These are phyloP conservation scores for Philereme transversata DNA, from an alignment of 2,888 invertebrate species.

Conservation along the genomic window DNA sequence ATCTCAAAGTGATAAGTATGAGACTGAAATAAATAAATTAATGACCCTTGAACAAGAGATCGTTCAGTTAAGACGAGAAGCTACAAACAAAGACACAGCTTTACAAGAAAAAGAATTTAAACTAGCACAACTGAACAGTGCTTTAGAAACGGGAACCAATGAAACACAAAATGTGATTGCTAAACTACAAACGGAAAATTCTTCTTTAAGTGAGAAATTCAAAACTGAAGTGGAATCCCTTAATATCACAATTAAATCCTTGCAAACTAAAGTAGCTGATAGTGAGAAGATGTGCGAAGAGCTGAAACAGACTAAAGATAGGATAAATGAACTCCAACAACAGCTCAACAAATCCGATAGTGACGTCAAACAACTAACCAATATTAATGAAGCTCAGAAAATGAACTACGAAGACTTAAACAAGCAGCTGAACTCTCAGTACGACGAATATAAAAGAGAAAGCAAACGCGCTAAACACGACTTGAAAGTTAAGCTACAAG, in stretches of 20 bases:
- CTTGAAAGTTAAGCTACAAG: constrained; percentile 84
- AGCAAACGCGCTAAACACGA: constrained; percentile 80
- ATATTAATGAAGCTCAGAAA: constrained; percentile 78
- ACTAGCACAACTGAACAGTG: constrained; percentile 57
- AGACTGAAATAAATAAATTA: constrained; percentile 56
- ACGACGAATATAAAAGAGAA: constrained; percentile 74
- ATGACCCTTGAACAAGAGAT: constrained; percentile 61
- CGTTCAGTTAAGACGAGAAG: constrained; percentile 55
- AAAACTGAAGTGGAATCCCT: constrained; percentile 68
- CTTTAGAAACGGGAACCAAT: constrained; percentile 57
- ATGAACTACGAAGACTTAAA: constrained; percentile 77
- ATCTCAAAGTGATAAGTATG: constrained; percentile 57
- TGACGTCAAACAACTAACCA: constrained; percentile 72
- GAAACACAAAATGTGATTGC: constrained; percentile 63
- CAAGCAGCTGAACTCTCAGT: constrained; percentile 69
- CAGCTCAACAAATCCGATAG: constrained; percentile 71
- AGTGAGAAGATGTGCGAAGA: constrained; percentile 66
- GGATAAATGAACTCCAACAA: constrained; percentile 68
- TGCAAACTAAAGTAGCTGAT: constrained; percentile 60
- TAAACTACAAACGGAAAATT: constrained; percentile 64
- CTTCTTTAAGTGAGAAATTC: constrained; percentile 63
- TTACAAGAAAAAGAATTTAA: constrained; percentile 62
- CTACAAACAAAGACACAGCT: constrained; percentile 52
- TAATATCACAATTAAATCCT: constrained; percentile 58
- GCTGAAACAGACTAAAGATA: constrained; percentile 65